Evolutionary conservation across 1,140 invertebrate genomes (phyloP).

Genomic region (Carposina sasakii): DNA sequence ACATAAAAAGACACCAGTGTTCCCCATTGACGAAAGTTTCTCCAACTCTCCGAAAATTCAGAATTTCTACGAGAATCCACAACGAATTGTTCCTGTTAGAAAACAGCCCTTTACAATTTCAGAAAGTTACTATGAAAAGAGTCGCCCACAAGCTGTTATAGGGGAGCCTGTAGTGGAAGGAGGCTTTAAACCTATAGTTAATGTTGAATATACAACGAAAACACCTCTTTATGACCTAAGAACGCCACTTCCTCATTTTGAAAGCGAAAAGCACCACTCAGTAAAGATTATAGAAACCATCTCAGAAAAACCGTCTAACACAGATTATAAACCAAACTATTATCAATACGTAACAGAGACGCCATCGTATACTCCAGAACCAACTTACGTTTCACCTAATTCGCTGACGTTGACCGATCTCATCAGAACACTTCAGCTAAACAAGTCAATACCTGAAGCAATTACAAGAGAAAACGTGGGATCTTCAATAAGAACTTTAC

Average conservation of each 20-base stretch:
- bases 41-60: no score
- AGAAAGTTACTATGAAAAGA: slow-evolving; percentile 57
- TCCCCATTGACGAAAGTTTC: no score
- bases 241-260: slow-evolving; percentile 17
- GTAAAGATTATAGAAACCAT: slow-evolving; percentile 24
- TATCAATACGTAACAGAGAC: slow-evolving; percentile 43
- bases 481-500: slow-evolving; percentile 82
- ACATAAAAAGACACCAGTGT: slow-evolving; percentile 38
- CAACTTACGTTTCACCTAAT: slow-evolving; percentile 22
- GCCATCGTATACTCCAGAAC: slow-evolving; percentile 26
- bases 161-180: slow-evolving; percentile 50
- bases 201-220: slow-evolving; percentile 30
- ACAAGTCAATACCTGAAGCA: slow-evolving; percentile 81
- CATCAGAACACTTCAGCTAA: slow-evolving; percentile 78
- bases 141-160: slow-evolving; percentile 24
- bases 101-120: slow-evolving; percentile 48
- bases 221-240: slow-evolving; percentile 21
- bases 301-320: slow-evolving; percentile 18
- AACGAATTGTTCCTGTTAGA: slow-evolving; percentile 32
- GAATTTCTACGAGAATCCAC: slow-evolving; percentile 35
- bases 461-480: slow-evolving; percentile 84
- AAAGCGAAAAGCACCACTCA: slow-evolving; percentile 26
- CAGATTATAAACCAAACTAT: slow-evolving; percentile 35
- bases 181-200: slow-evolving; percentile 65
- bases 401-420: slow-evolving; percentile 53